phyloP scores from a whole-genome alignment of 2,797 vertebrate species.

The Ptychadena robeensis region DNA sequence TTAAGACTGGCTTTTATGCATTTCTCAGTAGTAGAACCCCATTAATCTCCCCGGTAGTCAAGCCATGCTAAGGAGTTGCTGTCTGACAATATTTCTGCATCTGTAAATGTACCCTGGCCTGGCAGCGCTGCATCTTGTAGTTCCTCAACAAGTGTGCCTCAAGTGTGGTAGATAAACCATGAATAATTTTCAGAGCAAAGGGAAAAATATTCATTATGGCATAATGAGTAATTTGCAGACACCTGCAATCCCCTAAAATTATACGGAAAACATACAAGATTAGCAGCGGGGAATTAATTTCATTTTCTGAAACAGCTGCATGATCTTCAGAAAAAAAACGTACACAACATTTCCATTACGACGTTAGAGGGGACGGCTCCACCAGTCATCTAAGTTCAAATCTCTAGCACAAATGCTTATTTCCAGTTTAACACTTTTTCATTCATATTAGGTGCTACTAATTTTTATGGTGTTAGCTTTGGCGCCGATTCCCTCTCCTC shows the following conservation, averaged over 20 bases:
- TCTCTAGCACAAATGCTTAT: conserved; percentile 66
- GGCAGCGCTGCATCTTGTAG: conserved; percentile 23
- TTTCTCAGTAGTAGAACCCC: background rate
- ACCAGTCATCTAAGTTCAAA: conserved; percentile 63
- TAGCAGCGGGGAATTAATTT: conserved; percentile 67
- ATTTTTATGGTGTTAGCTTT: conserved; percentile 66
- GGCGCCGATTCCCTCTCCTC: conserved; percentile 65
- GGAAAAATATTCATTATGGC: conserved; percentile 67
- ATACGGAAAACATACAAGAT: conserved; percentile 67
- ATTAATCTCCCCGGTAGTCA: background rate
- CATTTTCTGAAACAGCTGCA: conserved; percentile 55
- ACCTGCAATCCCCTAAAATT: conserved; percentile 68
- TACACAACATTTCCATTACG: conserved; percentile 59
- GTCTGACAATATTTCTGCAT: background rate
- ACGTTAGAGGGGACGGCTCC: background rate
- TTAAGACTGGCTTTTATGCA: background rate
- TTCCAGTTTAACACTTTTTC: conserved; percentile 68
- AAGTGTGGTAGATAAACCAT: background rate
- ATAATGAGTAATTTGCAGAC: conserved; percentile 71
- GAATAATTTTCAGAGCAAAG: conserved; percentile 59
- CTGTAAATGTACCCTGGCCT: too few species aligned
- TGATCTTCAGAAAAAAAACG: conserved; percentile 40
- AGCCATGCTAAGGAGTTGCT: too few species aligned
- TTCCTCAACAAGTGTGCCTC: conserved; percentile 62
- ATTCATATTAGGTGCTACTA: conserved; percentile 67